Evolutionary conservation across 2,797 vertebrate species (phyloP), one percentile per base, ranked within the genome.

Genomic region (Sebastes oblongus): DNA sequence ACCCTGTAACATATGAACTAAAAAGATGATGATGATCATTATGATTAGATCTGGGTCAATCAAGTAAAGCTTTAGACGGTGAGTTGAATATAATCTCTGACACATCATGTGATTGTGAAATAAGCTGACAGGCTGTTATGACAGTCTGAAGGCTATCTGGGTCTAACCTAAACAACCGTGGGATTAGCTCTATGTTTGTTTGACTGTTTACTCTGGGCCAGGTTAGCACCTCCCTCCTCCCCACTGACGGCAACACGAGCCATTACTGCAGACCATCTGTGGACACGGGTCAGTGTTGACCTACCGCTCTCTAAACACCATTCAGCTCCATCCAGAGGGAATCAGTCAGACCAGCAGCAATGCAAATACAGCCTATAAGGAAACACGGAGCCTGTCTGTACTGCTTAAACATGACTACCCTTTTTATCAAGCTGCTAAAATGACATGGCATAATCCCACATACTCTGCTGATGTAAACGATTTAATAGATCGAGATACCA

Each of bases 221-320:
- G 73, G 59, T 46, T 69, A 16, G 24, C 72, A 6, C 78, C 88
- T 80, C 24, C 72, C 84, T 74, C 24, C 24, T 25, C 72, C 83
- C 76, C 54, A 9, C 81, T 56, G 80, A 82, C 78, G 52, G 88
- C 90, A 92, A 86, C 89, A 91, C 20, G 56, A 92, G 86, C 81
- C 90, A 78, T 91, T 79, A 80, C 85, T 81, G 65, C 81, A 59
- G 87, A 83, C 91, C 94, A 93, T 93, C 90, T 95, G 94, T 94
- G 91, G 91, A 86, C 88, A 88, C 64, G 75, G 89, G 88, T 94
- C 91, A 91, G 9, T 86, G 89, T 93, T 93, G 92, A 92, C 87
- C 86, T 87, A 82, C 77, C 56, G 73, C 88, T 91, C 84, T 89
- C 75, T 64, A 92, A 91, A 93, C 91, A 91, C 75, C 78, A 68